phyloP scores from a whole-genome alignment of 2,113 vertebrate genomes.

The Pogonocichla stellata region DNA sequence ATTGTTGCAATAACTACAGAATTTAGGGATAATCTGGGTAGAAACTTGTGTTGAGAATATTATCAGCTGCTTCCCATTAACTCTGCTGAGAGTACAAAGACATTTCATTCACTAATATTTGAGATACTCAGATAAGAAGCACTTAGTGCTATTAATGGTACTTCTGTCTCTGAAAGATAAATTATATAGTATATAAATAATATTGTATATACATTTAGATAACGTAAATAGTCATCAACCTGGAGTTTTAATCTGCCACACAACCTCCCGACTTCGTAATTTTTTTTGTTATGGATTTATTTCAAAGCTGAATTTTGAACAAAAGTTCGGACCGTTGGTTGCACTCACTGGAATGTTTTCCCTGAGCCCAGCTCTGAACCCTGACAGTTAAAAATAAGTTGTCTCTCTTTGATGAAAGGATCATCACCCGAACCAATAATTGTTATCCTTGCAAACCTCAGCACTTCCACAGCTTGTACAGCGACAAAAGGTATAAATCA shows the following conservation, averaged over 20 bases:
- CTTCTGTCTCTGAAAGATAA: not conserved
- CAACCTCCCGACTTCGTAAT: not conserved
- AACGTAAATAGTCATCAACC: not conserved
- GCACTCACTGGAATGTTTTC: not conserved
- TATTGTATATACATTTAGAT: not conserved
- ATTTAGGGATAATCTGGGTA: not conserved
- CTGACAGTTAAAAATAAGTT: not conserved
- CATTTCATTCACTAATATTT: not conserved
- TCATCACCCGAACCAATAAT: constrained; percentile 54
- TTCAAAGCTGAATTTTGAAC: not conserved
- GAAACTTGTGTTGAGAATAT: not conserved
- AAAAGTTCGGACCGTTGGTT: not conserved
- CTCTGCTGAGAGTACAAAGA: not conserved
- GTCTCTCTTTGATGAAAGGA: not conserved
- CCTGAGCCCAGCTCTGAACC: not conserved
- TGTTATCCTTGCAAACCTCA: constrained; percentile 63
- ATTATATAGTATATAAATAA: not conserved
- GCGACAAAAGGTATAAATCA: constrained; percentile 68
- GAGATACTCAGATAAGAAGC: not conserved
- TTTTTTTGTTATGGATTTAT: not conserved
- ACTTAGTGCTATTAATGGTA: not conserved
- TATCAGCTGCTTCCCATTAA: not conserved
- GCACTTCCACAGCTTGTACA: constrained; percentile 7
- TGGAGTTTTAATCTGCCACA: not conserved
- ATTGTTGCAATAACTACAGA: not conserved